These are phyloP conservation scores for Glomeris maerens DNA, from an alignment of 1,140 invertebrate genomes.

Conservation along the genomic window DNA sequence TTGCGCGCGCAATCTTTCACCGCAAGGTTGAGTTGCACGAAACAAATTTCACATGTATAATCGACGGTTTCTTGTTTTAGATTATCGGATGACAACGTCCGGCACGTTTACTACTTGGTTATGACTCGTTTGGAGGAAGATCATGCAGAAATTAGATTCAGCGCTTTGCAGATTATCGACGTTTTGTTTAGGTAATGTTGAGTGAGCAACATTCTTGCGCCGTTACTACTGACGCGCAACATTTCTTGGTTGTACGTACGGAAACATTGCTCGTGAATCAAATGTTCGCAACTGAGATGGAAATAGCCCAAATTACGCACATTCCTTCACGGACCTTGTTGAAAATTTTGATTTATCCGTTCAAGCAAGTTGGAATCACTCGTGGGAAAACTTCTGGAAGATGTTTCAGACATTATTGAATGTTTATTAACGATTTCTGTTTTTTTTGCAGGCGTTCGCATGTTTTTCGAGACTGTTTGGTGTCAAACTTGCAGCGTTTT, in stretches of 20 bases:
- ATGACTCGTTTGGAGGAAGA: slow-evolving; percentile 35
- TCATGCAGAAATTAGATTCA: slow-evolving; percentile 42
- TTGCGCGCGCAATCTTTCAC: slow-evolving; percentile 8
- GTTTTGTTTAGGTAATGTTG: slow-evolving; percentile 35
- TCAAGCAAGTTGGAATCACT: neutral
- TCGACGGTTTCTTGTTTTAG: slow-evolving; percentile 24
- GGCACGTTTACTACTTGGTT: slow-evolving; percentile 32
- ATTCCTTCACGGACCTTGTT: neutral
- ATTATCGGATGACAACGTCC: slow-evolving; percentile 33
- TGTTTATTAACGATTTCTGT: slow-evolving; percentile 3
- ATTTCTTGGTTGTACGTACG: neutral
- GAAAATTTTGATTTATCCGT: neutral
- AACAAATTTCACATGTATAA: slow-evolving; percentile 10
- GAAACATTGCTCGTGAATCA: neutral
- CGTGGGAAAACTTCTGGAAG: neutral
- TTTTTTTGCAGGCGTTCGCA: slow-evolving; percentile 33
- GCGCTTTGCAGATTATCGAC: slow-evolving; percentile 37
- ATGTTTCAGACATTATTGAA: neutral
- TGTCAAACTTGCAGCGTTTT: slow-evolving; percentile 36
- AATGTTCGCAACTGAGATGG: neutral
- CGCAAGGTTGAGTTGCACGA: neutral
- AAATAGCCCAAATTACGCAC: slow-evolving; percentile 3
- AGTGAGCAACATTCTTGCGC: neutral
- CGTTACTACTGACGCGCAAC: neutral
- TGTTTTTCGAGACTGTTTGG: slow-evolving; percentile 36